Conservation (phyloP, 2,888 invertebrate genomes). For the Tanytarsus gracilentus region DNA sequence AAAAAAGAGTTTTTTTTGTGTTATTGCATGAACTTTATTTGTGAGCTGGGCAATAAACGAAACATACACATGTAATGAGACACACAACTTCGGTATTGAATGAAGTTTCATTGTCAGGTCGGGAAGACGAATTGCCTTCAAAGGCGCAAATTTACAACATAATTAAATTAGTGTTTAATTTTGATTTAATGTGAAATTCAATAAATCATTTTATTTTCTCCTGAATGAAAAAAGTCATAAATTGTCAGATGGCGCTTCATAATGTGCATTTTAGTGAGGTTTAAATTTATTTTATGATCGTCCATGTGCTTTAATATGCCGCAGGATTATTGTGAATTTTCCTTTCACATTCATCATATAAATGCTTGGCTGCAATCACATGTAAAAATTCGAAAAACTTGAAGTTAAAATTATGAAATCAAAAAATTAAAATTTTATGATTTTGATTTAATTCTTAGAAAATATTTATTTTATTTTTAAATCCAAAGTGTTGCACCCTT, state of each 20-base stretch:
- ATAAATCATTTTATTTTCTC: slow-evolving; percentile 8
- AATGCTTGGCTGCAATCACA: too few species aligned
- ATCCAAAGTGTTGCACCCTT: too few species aligned
- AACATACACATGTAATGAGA: slow-evolving; percentile 20
- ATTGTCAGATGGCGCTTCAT: neutral
- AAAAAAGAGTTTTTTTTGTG: slow-evolving; percentile 6
- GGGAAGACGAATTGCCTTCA: neutral
- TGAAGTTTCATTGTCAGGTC: slow-evolving; percentile 18
- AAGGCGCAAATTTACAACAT: slow-evolving; percentile 11
- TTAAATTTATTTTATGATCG: neutral
- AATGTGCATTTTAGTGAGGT: neutral
- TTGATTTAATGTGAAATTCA: slow-evolving; percentile 15
- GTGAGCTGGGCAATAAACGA: slow-evolving; percentile 9
- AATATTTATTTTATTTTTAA: too few species aligned
- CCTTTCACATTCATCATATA: too few species aligned
- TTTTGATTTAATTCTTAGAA: too few species aligned
- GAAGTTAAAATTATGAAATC: too few species aligned
- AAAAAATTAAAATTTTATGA: too few species aligned
- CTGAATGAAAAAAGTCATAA: neutral
- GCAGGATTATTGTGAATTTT: too few species aligned
- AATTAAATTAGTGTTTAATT: slow-evolving; percentile 24
- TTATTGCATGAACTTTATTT: neutral
- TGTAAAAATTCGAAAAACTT: too few species aligned
- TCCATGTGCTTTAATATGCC: neutral
- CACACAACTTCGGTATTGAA: slow-evolving; percentile 15